Evolutionary conservation across 2,888 invertebrate genomes (phyloP), one percentile per base, ranked within the genome.

Genomic region (Leptinotarsa rubiginosa): DNA sequence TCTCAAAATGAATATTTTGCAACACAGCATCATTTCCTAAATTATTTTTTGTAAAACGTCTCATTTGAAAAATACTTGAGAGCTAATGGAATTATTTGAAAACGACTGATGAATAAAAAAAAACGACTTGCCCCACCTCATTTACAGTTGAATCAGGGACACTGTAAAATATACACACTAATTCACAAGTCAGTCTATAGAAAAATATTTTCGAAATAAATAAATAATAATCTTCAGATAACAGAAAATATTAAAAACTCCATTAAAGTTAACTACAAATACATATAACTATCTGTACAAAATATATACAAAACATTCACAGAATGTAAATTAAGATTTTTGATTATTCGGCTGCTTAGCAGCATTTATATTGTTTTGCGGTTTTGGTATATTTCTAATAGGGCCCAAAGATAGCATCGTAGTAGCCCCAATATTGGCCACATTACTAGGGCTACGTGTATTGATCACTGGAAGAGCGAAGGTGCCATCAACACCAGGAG

Each of bases 341-440:
- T 75, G 77, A 64, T 71, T 69, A 69, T 67, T 80, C 15, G 69
- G 31, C 72, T 77, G 78, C 73, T 80, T 80, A 16, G 70, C 78
- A 71, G 75, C 68, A 72, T 73, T 76, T 12, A 54, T 71, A 49
- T 75, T 76, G 56, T 77, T 79, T 50, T 70, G 77, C 56, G 83
- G 81, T 73, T 81, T 82, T 15, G 84, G 84, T 70, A 86, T 84
- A n/a, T 79, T 80, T 50, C 86, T 92, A 1, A 94, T 88, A 4
- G 94, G 94, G 0, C 94, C 94, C 82, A 95, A 88, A 82, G 93
- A 92, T 70, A 95, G 86, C 73, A 94, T 89, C 13, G 92, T 92
- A 50, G 92, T 92, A 4, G 93, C 93, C 71, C 94, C 94, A 12
- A 94, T 87, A 10, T 92, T 92, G 69, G 80, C 78, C n/a, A 84